These are phyloP conservation scores for Pseudopodoces humilis DNA, from an alignment of 2,113 vertebrate species.

Conservation along the genomic window DNA sequence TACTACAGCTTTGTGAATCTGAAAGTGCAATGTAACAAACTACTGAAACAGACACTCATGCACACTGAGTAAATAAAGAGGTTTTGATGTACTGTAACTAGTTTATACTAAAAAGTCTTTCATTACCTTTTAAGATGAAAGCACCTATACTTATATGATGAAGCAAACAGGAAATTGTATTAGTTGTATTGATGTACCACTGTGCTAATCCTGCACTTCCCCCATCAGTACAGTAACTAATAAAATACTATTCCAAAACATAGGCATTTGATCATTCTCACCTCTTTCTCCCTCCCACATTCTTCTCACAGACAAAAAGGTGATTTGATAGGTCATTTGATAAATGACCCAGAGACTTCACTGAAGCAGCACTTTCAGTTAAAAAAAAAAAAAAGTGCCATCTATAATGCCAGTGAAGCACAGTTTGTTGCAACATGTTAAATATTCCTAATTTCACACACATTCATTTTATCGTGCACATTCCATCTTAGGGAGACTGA, in stretches of 20 bases:
- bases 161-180: not conserved
- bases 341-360: not conserved
- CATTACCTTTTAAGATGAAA: not conserved
- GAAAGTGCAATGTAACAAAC: not conserved
- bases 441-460: not conserved
- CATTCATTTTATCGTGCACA: not conserved
- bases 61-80: not conserved
- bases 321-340: not conserved
- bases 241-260: not conserved
- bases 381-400: not conserved
- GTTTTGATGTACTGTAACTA: not conserved
- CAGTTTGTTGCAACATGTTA: not conserved
- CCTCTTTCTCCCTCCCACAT: not conserved
- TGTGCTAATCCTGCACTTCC: not conserved
- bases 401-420: not conserved
- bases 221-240: not conserved
- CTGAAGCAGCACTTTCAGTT: not conserved
- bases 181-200: not conserved
- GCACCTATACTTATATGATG: not conserved
- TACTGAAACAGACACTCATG: not conserved
- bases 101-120: not conserved
- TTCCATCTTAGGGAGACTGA: not conserved
- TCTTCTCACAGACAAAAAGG: not conserved
- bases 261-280: not conserved
- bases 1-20: not conserved